Evolutionary conservation across 2,888 invertebrate species (phyloP).

Genomic region (Syrista parreyssii): DNA sequence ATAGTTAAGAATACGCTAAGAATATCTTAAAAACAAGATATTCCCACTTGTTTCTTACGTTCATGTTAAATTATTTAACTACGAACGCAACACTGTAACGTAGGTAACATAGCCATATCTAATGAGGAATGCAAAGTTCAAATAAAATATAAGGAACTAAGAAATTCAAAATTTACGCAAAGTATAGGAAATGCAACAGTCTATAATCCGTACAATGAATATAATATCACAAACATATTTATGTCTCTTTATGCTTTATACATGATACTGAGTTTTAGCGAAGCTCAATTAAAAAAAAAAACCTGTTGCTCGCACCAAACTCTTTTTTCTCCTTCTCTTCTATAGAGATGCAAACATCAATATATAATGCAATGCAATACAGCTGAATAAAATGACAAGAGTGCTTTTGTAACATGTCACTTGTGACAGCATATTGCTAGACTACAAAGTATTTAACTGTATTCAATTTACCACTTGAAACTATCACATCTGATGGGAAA

Average conservation of each 20-base stretch:
- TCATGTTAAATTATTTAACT: background rate
- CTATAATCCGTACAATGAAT: slow-evolving; percentile 32
- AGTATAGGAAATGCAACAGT: slow-evolving; percentile 38
- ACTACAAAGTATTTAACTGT: background rate
- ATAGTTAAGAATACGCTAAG: background rate
- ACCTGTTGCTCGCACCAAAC: background rate
- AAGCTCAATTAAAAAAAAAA: background rate
- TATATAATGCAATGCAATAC: background rate
- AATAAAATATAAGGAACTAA: slow-evolving; percentile 9
- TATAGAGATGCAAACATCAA: background rate
- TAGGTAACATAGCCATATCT: slow-evolving; percentile 10
- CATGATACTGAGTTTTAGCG: slow-evolving; percentile 23
- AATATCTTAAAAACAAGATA: background rate
- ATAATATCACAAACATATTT: slow-evolving; percentile 37
- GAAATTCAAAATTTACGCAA: slow-evolving; percentile 12
- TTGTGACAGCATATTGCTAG: background rate
- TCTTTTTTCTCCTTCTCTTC: background rate
- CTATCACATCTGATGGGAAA: background rate
- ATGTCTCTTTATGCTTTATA: slow-evolving; percentile 16
- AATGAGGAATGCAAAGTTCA: slow-evolving; percentile 33
- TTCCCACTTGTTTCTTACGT: background rate
- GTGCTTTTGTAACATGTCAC: background rate
- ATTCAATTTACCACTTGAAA: background rate
- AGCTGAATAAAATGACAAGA: background rate
- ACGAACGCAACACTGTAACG: background rate